These are phyloP conservation scores for Myotis yumanensis DNA, from an alignment of 2,113 vertebrate genomes.

Conservation along the genomic window DNA sequence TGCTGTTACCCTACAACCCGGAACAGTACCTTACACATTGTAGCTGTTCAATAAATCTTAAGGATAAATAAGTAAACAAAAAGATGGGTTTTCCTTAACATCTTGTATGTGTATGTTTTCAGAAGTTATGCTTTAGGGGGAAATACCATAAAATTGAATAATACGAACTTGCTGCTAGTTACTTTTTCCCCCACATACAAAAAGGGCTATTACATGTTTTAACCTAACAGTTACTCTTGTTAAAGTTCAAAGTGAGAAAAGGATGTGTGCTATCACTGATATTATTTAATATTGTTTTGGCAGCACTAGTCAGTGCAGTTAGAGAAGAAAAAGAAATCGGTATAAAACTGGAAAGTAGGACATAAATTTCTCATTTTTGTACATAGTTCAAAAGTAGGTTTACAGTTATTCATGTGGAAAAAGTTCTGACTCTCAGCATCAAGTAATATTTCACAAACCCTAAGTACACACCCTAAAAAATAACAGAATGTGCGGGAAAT, in stretches of 20 bases:
- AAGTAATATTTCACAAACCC: background rate
- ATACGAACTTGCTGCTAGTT: background rate
- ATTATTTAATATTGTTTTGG: background rate
- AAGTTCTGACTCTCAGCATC: background rate
- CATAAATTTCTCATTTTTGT: background rate
- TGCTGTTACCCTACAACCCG: background rate
- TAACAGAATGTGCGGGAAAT: background rate
- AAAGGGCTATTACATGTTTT: background rate
- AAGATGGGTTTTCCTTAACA: background rate
- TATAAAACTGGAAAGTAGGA: background rate
- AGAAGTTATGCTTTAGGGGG: background rate
- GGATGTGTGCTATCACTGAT: background rate
- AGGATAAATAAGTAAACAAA: background rate
- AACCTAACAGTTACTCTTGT: background rate
- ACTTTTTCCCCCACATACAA: background rate
- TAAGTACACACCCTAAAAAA: background rate
- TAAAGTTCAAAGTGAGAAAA: constrained; percentile 35
- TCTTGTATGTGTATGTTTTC: background rate
- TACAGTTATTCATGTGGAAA: too few species aligned
- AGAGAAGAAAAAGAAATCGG: background rate
- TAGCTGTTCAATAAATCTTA: background rate
- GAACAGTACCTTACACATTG: background rate
- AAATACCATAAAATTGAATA: background rate
- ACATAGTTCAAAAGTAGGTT: too few species aligned
- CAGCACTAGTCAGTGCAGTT: background rate